Conservation (phyloP, 2,888 invertebrate genomes). For the Labia minor region DNA sequence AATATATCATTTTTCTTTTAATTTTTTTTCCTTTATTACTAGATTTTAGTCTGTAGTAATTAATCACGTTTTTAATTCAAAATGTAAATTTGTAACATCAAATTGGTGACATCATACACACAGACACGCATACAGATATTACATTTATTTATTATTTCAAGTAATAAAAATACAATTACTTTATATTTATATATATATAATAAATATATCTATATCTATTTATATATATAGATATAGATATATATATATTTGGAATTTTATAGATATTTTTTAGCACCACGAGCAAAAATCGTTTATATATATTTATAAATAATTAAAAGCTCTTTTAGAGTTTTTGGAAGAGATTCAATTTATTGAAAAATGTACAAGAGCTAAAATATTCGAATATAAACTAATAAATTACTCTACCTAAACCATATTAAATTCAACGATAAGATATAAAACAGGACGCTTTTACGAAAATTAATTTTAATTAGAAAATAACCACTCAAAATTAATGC, state of each 20-base stretch:
- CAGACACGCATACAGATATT: neutral
- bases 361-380: constrained; percentile 13
- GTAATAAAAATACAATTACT: constrained; percentile 13
- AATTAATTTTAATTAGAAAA: neutral
- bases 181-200: no score
- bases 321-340: constrained; percentile 13
- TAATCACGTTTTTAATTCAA: no score
- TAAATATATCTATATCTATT: no score
- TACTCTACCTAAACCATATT: constrained; percentile 13
- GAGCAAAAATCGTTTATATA: constrained; percentile 8
- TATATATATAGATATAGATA: neutral
- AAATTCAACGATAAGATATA: constrained; percentile 1
- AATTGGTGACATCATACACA: neutral
- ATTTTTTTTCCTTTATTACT: no score
- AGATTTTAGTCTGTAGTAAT: no score
- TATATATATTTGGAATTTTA: constrained; percentile 7
- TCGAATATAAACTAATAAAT: constrained; percentile 8
- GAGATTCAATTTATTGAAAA: constrained; percentile 8
- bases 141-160: constrained; percentile 13
- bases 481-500: no score
- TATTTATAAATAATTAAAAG: constrained; percentile 13
- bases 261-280: constrained; percentile 13
- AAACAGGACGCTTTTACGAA: neutral
- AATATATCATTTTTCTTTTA: no score
- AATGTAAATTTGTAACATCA: no score